Evolutionary conservation across 2,888 invertebrate genomes (phyloP).

Genomic region (Synergus laeviventris): DNA sequence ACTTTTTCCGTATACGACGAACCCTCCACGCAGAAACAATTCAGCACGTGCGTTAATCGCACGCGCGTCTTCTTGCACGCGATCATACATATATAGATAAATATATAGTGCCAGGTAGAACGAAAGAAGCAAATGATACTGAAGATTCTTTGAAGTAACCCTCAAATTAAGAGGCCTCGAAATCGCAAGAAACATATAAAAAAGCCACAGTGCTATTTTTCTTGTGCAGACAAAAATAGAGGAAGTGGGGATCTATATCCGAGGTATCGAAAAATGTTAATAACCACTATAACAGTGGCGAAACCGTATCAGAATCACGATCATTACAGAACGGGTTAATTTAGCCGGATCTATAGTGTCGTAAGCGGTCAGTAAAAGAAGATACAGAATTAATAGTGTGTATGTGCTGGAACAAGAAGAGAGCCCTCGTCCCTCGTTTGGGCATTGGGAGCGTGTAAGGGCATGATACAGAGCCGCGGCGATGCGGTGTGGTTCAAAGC

Average conservation of each 20-base stretch:
- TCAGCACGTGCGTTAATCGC: constrained; percentile 59
- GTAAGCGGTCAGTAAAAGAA: constrained; percentile 53
- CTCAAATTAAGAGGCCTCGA: no score
- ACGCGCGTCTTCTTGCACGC: constrained; percentile 60
- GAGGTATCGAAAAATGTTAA: neutral
- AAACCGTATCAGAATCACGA: constrained; percentile 43
- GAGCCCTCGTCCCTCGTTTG: constrained; percentile 71
- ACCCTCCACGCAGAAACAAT: neutral
- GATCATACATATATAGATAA: constrained; percentile 40
- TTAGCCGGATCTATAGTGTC: constrained; percentile 46
- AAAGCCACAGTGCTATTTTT: neutral
- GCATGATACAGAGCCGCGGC: constrained; percentile 70
- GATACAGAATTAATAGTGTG: constrained; percentile 74
- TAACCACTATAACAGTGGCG: neutral
- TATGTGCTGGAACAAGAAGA: constrained; percentile 70
- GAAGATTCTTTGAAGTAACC: neutral
- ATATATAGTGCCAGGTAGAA: neutral
- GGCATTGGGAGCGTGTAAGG: constrained; percentile 73
- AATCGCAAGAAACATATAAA: neutral
- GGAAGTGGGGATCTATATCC: neutral
- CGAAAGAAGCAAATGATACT: constrained; percentile 22
- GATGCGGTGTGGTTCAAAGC: constrained; percentile 71
- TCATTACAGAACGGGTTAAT: constrained; percentile 58
- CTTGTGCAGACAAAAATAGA: neutral
- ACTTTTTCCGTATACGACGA: neutral